These are phyloP conservation scores for Heloderma charlesbogerti DNA, from an alignment of 2,113 vertebrate genomes.

Conservation along the genomic window DNA sequence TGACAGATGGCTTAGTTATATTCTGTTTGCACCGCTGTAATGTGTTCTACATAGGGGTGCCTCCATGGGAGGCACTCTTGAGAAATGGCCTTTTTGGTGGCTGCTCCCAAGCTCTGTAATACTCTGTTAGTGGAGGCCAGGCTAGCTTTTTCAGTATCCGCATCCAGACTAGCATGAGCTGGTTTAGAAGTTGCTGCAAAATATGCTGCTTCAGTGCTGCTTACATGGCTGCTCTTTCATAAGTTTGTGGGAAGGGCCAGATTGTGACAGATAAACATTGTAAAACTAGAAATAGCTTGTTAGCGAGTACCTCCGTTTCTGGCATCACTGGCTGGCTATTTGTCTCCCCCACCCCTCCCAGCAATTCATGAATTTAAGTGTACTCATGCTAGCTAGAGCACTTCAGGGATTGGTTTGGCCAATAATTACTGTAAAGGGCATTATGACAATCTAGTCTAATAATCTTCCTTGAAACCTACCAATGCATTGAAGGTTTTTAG, in stretches of 20 bases:
- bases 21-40: too few species aligned
- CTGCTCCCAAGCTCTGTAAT: too few species aligned
- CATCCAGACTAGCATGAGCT: background rate
- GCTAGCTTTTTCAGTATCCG: too few species aligned
- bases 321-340: background rate
- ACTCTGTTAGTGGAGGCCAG: too few species aligned
- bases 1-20: too few species aligned
- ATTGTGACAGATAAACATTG: background rate
- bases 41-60: too few species aligned
- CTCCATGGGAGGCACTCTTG: too few species aligned
- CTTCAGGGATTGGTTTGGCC: background rate
- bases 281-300: background rate
- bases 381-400: background rate
- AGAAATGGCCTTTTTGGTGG: too few species aligned
- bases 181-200: background rate
- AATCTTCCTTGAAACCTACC: background rate
- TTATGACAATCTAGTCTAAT: slow-evolving; percentile 6
- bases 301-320: background rate
- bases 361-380: background rate
- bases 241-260: background rate
- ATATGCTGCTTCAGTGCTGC: background rate
- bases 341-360: background rate
- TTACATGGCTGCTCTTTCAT: background rate
- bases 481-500: background rate
- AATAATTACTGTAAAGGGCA: background rate